These are phyloP conservation scores for Podarcis lilfordi DNA, from an alignment of 2,797 vertebrate species.

Conservation along the genomic window DNA sequence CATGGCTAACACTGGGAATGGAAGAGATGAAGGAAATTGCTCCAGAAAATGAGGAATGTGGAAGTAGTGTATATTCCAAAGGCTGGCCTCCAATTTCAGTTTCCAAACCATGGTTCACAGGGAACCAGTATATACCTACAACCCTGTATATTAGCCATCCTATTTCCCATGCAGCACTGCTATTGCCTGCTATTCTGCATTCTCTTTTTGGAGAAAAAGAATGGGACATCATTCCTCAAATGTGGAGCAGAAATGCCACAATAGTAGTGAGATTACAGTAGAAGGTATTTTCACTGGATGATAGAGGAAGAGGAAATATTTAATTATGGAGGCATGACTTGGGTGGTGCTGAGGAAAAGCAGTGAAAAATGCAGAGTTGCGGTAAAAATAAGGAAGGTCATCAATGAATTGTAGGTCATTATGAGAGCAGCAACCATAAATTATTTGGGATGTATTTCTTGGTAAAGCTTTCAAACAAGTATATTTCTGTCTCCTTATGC, in stretches of 20 bases:
- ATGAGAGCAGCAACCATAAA: neutral
- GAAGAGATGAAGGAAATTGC: too few species aligned
- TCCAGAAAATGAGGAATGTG: rapidly evolving
- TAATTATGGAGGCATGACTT: neutral
- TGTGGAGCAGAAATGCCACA: neutral
- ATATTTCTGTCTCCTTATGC: neutral
- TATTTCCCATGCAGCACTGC: neutral
- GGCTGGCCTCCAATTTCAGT: neutral
- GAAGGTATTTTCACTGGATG: neutral
- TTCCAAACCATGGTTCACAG: neutral
- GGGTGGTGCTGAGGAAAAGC: neutral
- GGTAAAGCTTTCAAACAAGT: neutral
- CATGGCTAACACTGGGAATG: neutral
- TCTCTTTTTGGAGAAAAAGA: neutral
- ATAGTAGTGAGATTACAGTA: neutral
- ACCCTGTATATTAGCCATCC: too few species aligned
- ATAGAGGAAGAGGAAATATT: neutral
- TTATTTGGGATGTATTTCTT: neutral
- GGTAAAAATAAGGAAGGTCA: conserved; percentile 19
- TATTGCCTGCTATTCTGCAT: neutral
- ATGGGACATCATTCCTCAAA: neutral
- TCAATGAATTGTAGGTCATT: neutral
- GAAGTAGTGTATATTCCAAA: too few species aligned
- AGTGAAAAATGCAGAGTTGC: conserved; percentile 12
- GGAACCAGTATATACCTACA: too few species aligned